Base-by-base conservation (phyloP, 2,797 vertebrate genomes). In the Benthosema pterotum region DNA sequence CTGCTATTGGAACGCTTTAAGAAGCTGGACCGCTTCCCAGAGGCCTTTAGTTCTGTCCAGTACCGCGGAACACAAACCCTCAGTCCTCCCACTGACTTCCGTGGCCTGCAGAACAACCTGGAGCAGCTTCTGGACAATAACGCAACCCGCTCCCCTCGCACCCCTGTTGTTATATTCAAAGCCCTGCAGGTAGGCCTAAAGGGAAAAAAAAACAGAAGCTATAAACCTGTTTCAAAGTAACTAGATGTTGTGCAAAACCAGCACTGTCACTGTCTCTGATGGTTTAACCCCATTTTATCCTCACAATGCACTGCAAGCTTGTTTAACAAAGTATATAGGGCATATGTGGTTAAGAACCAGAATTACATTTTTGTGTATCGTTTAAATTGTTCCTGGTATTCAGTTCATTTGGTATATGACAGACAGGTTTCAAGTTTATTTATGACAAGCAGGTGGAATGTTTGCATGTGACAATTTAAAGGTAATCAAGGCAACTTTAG, bases 41-140 rank as follows among this genome's bases (percentile, higher is more conserved):
- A 98, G 83, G 96, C 97, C 81, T 98, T 98, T 87, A 97, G 97
- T 77, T 97, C 96, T 38, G 94, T 98, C 64, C 95, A 96, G 80
- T 98, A 98, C 87, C 94, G 94, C 81, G 97, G 97, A 78, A 98
- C 96, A 0, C 95, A 96, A 83, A 98, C 96, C 15, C 94, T 96
- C 63, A 96, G 89, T 75, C 96, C 96, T n/a, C 97, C 96, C 12
- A 98, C 96, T 0, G 94, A 98, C 88, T 98, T 98, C 76, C 84
- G 90, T 25, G 95, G 96, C 53, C 93, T 98, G 57, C 92, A 95
- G 59, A 90, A 89, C 49, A 94, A 93, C 77, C 88, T 98, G 79
- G 96, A 96, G 80, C 94, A 94, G 78, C 96, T 96, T 50, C 87
- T 98, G 54, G 94, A 97, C 72, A 98, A 96, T 86, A 98, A 97